Evolutionary conservation across 1,140 invertebrate genomes (phyloP).

Genomic region (Anoplophora glabripennis): DNA sequence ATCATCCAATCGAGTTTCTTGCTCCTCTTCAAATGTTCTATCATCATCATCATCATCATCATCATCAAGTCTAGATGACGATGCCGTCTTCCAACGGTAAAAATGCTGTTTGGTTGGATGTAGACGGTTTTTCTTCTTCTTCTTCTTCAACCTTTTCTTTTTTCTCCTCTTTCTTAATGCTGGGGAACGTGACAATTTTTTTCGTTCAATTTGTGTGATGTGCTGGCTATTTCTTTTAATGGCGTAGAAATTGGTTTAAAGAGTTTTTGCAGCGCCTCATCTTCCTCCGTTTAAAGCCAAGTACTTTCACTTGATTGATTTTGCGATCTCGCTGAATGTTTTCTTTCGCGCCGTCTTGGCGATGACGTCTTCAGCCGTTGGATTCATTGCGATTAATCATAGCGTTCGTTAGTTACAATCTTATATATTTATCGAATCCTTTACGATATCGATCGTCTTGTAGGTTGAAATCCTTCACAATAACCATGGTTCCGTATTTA

Average conservation of each 20-base stretch:
- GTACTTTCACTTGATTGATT: constrained; percentile 1
- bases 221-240: not conserved
- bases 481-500: constrained; percentile 36
- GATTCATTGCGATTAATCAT: not conserved
- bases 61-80: not conserved
- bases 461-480: too few species aligned
- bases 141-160: not conserved
- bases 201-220: too few species aligned
- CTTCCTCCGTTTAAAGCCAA: constrained; percentile 8
- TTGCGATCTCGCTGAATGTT: constrained; percentile 12
- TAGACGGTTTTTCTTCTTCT: not conserved
- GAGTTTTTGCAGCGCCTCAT: not conserved
- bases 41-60: not conserved
- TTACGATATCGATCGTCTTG: too few species aligned
- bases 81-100: not conserved
- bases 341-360: not conserved
- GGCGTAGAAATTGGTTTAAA: not conserved
- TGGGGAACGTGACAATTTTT: not conserved
- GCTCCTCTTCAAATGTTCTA: not conserved
- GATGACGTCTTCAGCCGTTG: not conserved
- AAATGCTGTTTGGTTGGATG: not conserved
- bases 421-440: constrained; percentile 37
- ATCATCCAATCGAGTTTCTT: not conserved
- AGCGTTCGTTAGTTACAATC: not conserved
- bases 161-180: not conserved